phyloP scores from a whole-genome alignment of 2,888 invertebrate species.

The Macropis europaea region DNA sequence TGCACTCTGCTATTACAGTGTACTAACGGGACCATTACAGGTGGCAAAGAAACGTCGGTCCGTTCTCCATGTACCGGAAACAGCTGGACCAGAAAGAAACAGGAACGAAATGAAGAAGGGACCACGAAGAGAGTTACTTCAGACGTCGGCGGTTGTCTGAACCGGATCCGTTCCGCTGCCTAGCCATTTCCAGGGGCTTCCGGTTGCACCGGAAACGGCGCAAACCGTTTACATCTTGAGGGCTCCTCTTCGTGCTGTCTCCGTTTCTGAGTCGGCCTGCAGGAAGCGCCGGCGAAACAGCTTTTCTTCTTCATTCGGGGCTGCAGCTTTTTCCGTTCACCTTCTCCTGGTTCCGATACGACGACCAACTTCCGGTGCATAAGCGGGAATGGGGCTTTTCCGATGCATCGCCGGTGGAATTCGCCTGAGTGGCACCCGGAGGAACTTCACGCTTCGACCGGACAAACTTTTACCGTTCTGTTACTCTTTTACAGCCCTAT shows the following conservation, averaged over 20 bases:
- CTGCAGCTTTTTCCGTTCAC: background rate
- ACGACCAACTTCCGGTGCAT: conserved; percentile 29
- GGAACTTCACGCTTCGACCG: conserved; percentile 14
- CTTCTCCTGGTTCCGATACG: conserved; percentile 13
- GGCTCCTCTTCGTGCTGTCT: conserved; percentile 6
- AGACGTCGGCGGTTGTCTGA: conserved; percentile 2
- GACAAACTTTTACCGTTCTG: conserved; percentile 25
- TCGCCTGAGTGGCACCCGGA: conserved; percentile 3
- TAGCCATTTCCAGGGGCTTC: conserved; percentile 65
- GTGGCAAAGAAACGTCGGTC: too few relatives aligned
- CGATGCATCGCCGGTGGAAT: conserved; percentile 16
- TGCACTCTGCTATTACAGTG: too few relatives aligned
- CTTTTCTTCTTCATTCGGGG: conserved; percentile 2
- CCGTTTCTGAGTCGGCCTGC: conserved; percentile 1
- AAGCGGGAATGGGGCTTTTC: conserved; percentile 3
- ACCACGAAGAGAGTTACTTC: background rate
- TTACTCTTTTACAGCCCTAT: background rate
- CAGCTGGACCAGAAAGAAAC: conserved; percentile 9
- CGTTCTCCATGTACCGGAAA: background rate
- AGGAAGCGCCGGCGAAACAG: conserved; percentile 32
- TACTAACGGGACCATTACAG: too few relatives aligned
- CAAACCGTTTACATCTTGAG: conserved; percentile 72
- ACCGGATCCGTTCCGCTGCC: conserved; percentile 41
- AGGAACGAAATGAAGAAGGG: background rate
- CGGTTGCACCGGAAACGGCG: conserved; percentile 66